Percentiles rank a stretch among this genome's conserved stretches.
These are phyloP conservation scores for Manis javanica DNA, from an alignment of 2,797 vertebrate genomes.

Conservation along the genomic window DNA sequence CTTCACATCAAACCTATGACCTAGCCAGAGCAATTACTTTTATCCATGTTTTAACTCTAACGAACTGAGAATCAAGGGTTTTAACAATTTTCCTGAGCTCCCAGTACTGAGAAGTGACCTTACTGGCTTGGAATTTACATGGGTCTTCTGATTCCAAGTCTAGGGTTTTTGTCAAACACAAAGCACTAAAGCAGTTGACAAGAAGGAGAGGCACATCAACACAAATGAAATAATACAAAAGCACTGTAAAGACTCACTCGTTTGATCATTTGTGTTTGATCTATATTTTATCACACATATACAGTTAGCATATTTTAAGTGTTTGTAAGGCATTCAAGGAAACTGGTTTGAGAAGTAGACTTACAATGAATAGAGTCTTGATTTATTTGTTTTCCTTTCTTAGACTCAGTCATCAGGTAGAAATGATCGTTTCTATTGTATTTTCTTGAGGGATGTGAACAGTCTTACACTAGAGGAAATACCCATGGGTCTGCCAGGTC, in stretches of 20 bases:
- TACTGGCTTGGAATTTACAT: not conserved
- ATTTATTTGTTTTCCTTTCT: not conserved
- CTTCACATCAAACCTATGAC: not conserved
- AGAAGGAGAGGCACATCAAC: not conserved
- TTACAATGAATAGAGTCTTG: not conserved
- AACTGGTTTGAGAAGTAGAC: conserved; percentile 6
- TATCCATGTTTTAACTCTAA: not conserved
- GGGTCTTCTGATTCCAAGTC: conserved; percentile 13
- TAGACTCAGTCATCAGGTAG: not conserved
- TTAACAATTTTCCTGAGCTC: not conserved
- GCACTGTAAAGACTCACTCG: not conserved
- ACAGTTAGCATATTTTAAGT: not conserved
- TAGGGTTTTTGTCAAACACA: not conserved
- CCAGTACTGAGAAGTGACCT: not conserved
- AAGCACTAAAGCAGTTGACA: not conserved
- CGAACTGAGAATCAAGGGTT: not conserved
- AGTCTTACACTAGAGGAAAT: not conserved
- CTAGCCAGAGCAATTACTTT: not conserved
- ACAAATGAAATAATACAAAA: conserved; percentile 21
- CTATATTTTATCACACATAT: not conserved
- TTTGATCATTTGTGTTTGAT: not conserved
- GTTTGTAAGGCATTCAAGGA: not conserved
- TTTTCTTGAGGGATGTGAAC: not conserved
- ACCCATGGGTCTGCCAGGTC: not conserved
- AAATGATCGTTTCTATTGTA: not conserved